These are phyloP conservation scores for Vireo altiloquus DNA, from an alignment of 2,113 vertebrate genomes.

Conservation along the genomic window DNA sequence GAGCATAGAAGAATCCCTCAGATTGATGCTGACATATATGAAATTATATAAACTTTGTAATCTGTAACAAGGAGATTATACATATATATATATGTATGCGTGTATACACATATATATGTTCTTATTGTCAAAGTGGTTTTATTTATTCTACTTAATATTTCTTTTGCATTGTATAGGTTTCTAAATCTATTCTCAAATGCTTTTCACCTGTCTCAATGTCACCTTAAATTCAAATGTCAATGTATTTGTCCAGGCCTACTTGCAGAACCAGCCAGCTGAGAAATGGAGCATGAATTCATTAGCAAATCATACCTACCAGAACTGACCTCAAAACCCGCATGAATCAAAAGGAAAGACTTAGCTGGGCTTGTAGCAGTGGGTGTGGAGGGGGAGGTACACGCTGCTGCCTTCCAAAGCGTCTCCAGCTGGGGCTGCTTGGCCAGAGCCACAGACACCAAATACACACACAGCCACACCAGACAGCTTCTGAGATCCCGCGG, in stretches of 20 bases:
- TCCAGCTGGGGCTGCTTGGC: no score
- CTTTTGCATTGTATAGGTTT: neutral
- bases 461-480: no score
- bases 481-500: no score
- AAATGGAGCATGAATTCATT: constrained; percentile 44
- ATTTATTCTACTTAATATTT: neutral
- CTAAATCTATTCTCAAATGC: neutral
- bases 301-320: constrained; percentile 27
- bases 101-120: neutral
- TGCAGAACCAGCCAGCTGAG: constrained; percentile 35
- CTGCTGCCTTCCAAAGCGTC: no score
- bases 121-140: neutral
- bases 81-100: no score
- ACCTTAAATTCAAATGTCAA: constrained; percentile 6
- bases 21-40: neutral
- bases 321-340: constrained; percentile 34
- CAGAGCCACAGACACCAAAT: no score
- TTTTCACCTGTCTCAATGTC: neutral
- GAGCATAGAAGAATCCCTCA: neutral
- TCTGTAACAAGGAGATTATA: neutral
- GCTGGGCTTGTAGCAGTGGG: neutral
- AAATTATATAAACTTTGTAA: neutral
- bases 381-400: no score
- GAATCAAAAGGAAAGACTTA: constrained; percentile 6
- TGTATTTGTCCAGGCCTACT: constrained; percentile 7